phyloP scores from a whole-genome alignment of 2,113 vertebrate species.

The human region DNA sequence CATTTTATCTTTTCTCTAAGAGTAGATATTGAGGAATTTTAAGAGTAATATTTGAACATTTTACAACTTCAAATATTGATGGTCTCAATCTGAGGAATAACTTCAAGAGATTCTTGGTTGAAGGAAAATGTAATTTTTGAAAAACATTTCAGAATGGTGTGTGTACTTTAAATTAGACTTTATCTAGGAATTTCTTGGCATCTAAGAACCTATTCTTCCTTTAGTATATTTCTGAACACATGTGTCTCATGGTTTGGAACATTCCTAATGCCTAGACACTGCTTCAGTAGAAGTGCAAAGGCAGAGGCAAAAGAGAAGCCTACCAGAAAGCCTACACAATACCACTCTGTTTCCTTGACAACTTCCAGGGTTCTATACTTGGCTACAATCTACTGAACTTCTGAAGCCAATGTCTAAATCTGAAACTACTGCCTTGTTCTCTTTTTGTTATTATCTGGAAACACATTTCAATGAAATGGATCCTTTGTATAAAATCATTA shows the following conservation, averaged over 20 bases:
- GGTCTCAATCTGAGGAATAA: conserved; percentile 1
- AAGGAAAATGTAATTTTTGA: conserved; percentile 18
- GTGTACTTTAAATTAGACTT: not conserved
- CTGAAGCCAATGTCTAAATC: conserved; percentile 38
- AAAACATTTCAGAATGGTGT: conserved; percentile 15
- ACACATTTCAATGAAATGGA: conserved; percentile 26
- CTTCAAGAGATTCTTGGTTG: conserved; percentile 10
- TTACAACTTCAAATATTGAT: conserved; percentile 8
- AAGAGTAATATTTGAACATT: conserved; percentile 8
- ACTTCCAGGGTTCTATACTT: conserved; percentile 34
- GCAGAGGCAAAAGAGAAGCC: not conserved
- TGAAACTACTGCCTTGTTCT: not conserved
- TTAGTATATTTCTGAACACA: not conserved
- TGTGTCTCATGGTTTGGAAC: not conserved
- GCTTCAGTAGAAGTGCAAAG: conserved; percentile 5
- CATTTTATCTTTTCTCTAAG: conserved; percentile 12
- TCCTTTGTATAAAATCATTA: conserved; percentile 21
- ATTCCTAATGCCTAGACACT: not conserved
- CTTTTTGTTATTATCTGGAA: conserved; percentile 50
- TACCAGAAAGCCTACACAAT: not conserved
- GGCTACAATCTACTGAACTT: conserved; percentile 12
- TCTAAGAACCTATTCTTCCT: conserved; percentile 18
- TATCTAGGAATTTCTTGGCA: not conserved
- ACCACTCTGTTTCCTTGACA: conserved; percentile 46
- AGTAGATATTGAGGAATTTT: not conserved